A percentile compares a stretch with the other conserved stretches of the same genome.
Evolutionary conservation across 2,888 invertebrate genomes (phyloP).

Genomic region (Dugesia japonica): DNA sequence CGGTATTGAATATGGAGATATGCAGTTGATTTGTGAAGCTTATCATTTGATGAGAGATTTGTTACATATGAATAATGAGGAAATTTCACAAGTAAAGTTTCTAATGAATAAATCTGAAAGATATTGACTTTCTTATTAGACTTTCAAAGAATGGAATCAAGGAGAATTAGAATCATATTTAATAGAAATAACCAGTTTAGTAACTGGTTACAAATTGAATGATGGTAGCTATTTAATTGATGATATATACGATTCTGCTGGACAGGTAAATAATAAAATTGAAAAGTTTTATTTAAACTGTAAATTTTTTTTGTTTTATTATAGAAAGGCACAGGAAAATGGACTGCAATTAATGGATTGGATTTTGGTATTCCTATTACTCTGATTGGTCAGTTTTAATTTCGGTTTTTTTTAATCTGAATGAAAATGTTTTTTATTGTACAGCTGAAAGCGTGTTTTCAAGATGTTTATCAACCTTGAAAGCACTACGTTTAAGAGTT

Average conservation of each 20-base stretch:
- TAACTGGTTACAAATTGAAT: constrained; percentile 68
- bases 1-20: constrained; percentile 97
- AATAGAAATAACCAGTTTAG: constrained; percentile 89
- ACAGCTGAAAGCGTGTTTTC: constrained; percentile 85
- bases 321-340: constrained; percentile 93
- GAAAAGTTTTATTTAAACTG: too few relatives aligned
- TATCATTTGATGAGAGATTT: constrained; percentile 70
- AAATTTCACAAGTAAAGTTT: constrained; percentile 59
- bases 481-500: constrained; percentile 67
- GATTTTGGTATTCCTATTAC: constrained; percentile 93
- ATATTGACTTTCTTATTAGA: too few relatives aligned
- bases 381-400: constrained; percentile 57
- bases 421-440: not conserved
- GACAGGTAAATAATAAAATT: constrained; percentile 48
- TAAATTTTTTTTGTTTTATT: not conserved
- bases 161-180: constrained; percentile 75
- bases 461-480: constrained; percentile 77
- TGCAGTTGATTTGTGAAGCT: constrained; percentile 94
- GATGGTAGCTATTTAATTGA: constrained; percentile 68
- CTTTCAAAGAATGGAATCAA: constrained; percentile 83
- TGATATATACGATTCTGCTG: constrained; percentile 83
- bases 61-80: constrained; percentile 59
- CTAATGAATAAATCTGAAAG: too few relatives aligned
- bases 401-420: not conserved
- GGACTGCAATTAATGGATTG: constrained; percentile 87